Conservation (phyloP, 2,888 invertebrate species). For the Drosophila hamatofila region DNA sequence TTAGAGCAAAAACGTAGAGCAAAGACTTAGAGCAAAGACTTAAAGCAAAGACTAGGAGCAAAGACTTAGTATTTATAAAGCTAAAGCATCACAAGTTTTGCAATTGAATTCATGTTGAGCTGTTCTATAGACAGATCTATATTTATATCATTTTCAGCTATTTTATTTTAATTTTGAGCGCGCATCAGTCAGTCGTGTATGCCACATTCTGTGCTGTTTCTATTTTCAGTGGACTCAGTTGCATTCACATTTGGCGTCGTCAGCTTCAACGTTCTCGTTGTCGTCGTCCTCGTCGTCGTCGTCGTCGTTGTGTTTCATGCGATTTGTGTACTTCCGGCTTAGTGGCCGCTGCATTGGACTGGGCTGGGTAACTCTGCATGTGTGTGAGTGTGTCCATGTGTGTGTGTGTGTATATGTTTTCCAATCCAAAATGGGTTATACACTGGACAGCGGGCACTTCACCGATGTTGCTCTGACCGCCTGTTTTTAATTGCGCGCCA, state of each 20-base stretch:
- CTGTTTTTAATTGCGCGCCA: slow-evolving; percentile 75
- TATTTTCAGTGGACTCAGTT: slow-evolving; percentile 3
- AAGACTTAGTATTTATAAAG: not conserved
- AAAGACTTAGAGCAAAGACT: no score
- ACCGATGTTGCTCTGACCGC: slow-evolving; percentile 30
- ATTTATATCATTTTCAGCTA: not conserved
- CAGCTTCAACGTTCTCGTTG: slow-evolving; percentile 16
- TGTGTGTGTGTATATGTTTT: slow-evolving; percentile 1
- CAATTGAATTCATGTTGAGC: not conserved
- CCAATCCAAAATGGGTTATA: slow-evolving; percentile 39
- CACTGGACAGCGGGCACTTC: slow-evolving; percentile 40
- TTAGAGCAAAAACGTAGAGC: no score
- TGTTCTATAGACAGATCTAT: not conserved
- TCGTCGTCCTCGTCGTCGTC: not conserved
- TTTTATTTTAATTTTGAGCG: not conserved
- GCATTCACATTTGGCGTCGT: slow-evolving; percentile 13
- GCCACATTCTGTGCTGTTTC: not conserved
- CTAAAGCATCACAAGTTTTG: not conserved
- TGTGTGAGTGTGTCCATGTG: not conserved
- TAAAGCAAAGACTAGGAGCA: no score
- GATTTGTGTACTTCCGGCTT: slow-evolving; percentile 79
- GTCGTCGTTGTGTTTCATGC: slow-evolving; percentile 54
- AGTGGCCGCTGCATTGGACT: slow-evolving; percentile 43
- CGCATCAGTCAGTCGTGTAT: not conserved
- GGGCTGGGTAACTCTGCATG: not conserved